Evolutionary conservation across 2,797 vertebrate species (phyloP).

Genomic region (Bucorvus abyssinicus): DNA sequence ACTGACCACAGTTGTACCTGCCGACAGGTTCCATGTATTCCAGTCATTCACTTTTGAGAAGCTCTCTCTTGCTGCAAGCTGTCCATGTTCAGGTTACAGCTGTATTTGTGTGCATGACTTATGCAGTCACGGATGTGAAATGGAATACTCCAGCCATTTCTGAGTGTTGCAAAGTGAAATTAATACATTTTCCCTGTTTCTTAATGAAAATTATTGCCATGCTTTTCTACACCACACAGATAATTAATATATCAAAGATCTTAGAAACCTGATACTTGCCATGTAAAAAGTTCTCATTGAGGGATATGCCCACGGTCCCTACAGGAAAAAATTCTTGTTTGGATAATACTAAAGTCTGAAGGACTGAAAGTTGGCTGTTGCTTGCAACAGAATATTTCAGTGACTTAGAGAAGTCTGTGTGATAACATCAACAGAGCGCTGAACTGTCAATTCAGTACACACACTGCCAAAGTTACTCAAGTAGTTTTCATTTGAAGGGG

Average conservation of each 20-base stretch:
- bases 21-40: neutral
- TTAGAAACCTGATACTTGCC: neutral
- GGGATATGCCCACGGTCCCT: neutral
- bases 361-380: neutral
- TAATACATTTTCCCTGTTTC: neutral
- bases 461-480: neutral
- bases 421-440: neutral
- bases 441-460: neutral
- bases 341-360: neutral
- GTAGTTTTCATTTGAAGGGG: neutral
- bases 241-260: neutral
- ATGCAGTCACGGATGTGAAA: neutral
- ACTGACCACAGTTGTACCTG: neutral
- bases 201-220: neutral
- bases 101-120: neutral
- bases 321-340: neutral
- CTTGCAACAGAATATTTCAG: neutral
- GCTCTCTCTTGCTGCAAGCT: neutral
- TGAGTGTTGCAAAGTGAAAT: neutral
- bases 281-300: neutral
- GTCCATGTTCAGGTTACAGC: neutral
- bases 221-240: neutral
- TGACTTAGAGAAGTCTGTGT: neutral
- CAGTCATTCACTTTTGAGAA: neutral
- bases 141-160: constrained; percentile 12